A percentile compares a stretch with the other conserved stretches of the same genome.
These are phyloP conservation scores for Pomacea canaliculata DNA, from an alignment of 2,888 invertebrate species.

Conservation along the genomic window DNA sequence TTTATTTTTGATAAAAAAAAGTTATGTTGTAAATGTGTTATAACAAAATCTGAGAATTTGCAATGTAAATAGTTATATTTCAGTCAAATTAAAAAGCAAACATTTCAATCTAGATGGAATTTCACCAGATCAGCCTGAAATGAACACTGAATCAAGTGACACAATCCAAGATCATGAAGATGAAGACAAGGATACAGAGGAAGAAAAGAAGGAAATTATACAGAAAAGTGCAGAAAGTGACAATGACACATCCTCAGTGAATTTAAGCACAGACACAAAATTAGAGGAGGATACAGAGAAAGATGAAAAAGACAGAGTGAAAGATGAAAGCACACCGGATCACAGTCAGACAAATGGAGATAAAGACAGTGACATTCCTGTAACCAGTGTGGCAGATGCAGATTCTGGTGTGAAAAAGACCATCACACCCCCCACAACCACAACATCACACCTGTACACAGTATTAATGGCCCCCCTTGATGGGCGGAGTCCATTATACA, in stretches of 20 bases:
- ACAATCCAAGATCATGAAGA: constrained; percentile 5
- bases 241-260: neutral
- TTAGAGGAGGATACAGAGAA: neutral
- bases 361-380: neutral
- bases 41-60: too few species aligned
- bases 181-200: constrained; percentile 3
- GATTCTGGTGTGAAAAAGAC: neutral
- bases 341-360: neutral
- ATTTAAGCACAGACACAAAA: neutral
- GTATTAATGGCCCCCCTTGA: constrained; percentile 8
- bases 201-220: neutral
- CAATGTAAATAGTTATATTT: too few species aligned
- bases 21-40: too few species aligned
- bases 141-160: neutral
- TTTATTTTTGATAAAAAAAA: too few species aligned
- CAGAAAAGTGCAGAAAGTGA: neutral
- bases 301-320: neutral
- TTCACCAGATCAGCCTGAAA: too few species aligned
- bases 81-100: too few species aligned
- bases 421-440: neutral
- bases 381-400: neutral
- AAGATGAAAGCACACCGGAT: neutral
- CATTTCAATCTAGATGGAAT: too few species aligned
- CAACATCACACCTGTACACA: constrained; percentile 8
- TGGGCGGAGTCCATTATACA: constrained; percentile 3